Percentiles rank a stretch among this genome's conserved stretches.
Evolutionary conservation across 2,888 invertebrate species (phyloP).

Genomic region (Allacma fusca): DNA sequence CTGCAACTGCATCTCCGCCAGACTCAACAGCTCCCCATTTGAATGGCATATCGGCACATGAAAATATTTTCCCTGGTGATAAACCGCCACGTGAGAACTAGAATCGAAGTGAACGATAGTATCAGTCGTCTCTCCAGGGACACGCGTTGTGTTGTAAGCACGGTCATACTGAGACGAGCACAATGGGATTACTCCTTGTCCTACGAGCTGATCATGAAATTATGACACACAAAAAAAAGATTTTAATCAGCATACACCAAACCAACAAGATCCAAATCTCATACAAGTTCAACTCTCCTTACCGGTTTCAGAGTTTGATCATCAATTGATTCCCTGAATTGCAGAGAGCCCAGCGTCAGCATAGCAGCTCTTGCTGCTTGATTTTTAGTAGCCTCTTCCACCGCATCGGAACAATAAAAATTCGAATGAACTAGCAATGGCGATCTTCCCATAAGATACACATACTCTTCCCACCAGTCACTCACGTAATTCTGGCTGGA

Average conservation of each 20-base stretch:
- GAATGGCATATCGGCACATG: neutral
- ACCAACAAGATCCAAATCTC: neutral
- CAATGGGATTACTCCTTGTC: slow-evolving; percentile 90
- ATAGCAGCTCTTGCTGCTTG: slow-evolving; percentile 93
- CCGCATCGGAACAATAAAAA: slow-evolving; percentile 94
- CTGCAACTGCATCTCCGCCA: slow-evolving; percentile 6
- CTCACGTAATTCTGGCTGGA: slow-evolving; percentile 95
- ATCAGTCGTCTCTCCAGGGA: slow-evolving; percentile 93
- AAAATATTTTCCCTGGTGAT: slow-evolving; percentile 25
- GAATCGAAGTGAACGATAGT: slow-evolving; percentile 86
- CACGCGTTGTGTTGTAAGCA: slow-evolving; percentile 93
- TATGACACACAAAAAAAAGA: no score
- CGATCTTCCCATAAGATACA: slow-evolving; percentile 91
- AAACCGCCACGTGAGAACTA: slow-evolving; percentile 68
- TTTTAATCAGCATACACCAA: slow-evolving; percentile 38
- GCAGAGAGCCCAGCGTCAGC: slow-evolving; percentile 81
- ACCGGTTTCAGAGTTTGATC: slow-evolving; percentile 94
- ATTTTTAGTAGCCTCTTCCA: slow-evolving; percentile 76
- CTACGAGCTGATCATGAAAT: slow-evolving; percentile 86
- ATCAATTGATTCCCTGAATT: slow-evolving; percentile 88
- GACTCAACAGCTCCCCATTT: neutral
- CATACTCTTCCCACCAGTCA: slow-evolving; percentile 99
- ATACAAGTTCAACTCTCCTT: slow-evolving; percentile 55
- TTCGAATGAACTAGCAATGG: slow-evolving; percentile 99
- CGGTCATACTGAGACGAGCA: slow-evolving; percentile 99